Conservation (phyloP, 2,888 invertebrate genomes). For the Zaprionus obscuricornis region DNA sequence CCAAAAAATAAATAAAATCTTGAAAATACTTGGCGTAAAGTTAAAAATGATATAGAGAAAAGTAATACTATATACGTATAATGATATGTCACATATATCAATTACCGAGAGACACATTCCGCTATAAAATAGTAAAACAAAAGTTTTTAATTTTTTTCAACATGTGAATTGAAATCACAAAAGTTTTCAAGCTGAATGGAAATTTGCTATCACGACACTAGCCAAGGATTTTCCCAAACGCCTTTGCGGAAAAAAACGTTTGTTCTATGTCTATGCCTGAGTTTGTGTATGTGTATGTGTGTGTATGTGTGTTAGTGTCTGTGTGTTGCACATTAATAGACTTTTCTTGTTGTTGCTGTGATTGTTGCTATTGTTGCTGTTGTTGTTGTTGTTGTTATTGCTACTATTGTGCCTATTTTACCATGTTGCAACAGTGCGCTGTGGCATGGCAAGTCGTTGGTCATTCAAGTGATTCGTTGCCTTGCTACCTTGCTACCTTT, state of each 20-base stretch:
- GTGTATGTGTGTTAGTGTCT: no score
- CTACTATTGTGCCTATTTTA: slow-evolving; percentile 33
- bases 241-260: slow-evolving; percentile 10
- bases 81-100: no score
- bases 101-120: no score
- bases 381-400: slow-evolving; percentile 16
- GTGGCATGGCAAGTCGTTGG: slow-evolving; percentile 54
- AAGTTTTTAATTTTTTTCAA: neutral
- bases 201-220: slow-evolving; percentile 71
- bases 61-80: no score
- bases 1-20: no score
- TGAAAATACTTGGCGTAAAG: no score
- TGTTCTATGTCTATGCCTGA: neutral
- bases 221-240: slow-evolving; percentile 75
- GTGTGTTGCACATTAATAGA: slow-evolving; percentile 48
- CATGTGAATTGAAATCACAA: slow-evolving; percentile 6
- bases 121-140: no score
- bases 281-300: slow-evolving; percentile 1
- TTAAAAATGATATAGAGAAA: no score
- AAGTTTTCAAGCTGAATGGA: slow-evolving; percentile 35
- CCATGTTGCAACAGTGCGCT: slow-evolving; percentile 72
- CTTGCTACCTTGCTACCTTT: no score
- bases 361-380: slow-evolving; percentile 28
- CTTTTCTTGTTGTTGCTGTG: slow-evolving; percentile 24
- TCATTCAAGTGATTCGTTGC: slow-evolving; percentile 72